Evolutionary conservation across 2,797 vertebrate genomes (phyloP).

Genomic region (Brotula barbata): DNA sequence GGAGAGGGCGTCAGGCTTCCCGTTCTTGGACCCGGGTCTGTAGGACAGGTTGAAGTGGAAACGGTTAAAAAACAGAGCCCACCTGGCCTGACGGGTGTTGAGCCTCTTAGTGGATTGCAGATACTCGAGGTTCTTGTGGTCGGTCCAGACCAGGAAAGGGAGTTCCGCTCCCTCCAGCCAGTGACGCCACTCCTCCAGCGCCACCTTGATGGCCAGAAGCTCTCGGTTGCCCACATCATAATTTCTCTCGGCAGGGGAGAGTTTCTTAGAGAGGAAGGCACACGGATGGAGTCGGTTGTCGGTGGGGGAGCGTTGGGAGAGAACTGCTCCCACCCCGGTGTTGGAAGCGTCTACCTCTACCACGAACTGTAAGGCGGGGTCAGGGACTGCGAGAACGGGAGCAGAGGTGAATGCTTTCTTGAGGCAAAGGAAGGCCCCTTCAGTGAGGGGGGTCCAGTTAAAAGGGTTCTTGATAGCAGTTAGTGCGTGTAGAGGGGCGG

Average conservation of each 20-base stretch:
- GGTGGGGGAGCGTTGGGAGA: neutral
- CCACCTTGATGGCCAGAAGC: neutral
- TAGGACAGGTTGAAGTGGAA: too few species aligned
- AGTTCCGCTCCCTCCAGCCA: neutral
- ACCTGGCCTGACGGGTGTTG: too few species aligned
- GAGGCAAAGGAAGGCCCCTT: neutral
- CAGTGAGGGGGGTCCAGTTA: neutral
- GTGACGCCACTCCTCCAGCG: neutral
- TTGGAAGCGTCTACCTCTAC: neutral
- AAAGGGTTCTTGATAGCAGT: neutral
- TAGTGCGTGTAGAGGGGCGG: too few species aligned
- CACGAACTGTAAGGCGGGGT: neutral
- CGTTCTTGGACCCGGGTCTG: too few species aligned
- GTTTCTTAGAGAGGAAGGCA: neutral
- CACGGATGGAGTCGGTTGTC: neutral
- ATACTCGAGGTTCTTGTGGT: neutral
- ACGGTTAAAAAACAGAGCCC: too few species aligned
- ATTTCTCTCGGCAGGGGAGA: neutral
- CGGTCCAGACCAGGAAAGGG: neutral
- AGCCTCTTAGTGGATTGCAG: too few species aligned
- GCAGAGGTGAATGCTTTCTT: too few species aligned
- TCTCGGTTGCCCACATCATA: neutral
- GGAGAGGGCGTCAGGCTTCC: too few species aligned
- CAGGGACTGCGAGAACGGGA: too few species aligned
- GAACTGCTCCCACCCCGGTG: neutral